Base-by-base conservation (phyloP, 2,888 invertebrate species). In the Heliconius sara region DNA sequence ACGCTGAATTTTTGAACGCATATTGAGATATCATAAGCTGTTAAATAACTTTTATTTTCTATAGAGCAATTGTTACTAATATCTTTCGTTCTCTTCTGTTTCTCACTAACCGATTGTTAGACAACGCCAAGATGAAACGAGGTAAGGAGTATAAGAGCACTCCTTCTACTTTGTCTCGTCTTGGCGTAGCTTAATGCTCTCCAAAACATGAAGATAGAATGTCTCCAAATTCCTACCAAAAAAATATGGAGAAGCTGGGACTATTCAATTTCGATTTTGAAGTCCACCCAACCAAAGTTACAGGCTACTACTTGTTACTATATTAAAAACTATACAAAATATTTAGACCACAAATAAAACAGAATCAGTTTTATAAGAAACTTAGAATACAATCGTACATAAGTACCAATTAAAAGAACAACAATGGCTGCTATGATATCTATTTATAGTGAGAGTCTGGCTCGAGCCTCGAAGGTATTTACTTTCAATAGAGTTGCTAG, bases 341-440 rank as follows among this genome's bases (percentile, higher is more conserved):
- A 65, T 65, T 0, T 0, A 27, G n/a, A n/a, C 7, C n/a, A 60
- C 22, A n/a, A 7, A 25, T 39, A 30, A 34, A 67, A 13, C 43
- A 22, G n/a, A 43, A 68, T n/a, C 39, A 68, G 68, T 7, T 7
- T 65, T n/a, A n/a, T 25, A 68, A 43, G n/a, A 68, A 43, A 25
- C 5, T 12, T 43, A 68, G n/a, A 39, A 68, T 68, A 68, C 43
- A 68, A 43, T 68, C 5, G 13, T 68, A 43, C 68, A n/a, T 25
- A 13, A 68, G n/a, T 68, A 43, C 2, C 68, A 68, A 68, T 68
- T 39, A 68, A 43, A 25, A 43, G 39, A 68, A 39, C 43, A 68
- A 68, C 68, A 68, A 68, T 68, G 68, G 43, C 43, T 68, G 13
- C n/a, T n/a, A n/a, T 43, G 25, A 39, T 68, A n/a, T 7, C 39